Conservation (phyloP, 2,113 vertebrate species). For the Lamprotornis superbus region DNA sequence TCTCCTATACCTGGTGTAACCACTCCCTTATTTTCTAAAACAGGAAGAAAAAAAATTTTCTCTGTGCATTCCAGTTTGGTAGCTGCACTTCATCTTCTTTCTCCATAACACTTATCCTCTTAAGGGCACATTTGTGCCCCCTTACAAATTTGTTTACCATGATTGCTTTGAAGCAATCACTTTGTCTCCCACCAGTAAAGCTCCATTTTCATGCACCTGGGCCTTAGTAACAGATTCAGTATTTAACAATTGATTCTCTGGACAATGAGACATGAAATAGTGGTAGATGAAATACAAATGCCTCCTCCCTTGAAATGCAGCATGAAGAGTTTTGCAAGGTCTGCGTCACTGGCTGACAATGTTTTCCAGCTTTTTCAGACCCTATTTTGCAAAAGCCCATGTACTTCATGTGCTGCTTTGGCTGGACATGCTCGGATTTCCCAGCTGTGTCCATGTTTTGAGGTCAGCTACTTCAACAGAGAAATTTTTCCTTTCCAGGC, state of each 20-base stretch:
- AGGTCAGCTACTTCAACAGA: slow-evolving; percentile 23
- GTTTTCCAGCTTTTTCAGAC: not conserved
- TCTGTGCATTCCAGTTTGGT: not conserved
- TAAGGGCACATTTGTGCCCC: not conserved
- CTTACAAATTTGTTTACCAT: not conserved
- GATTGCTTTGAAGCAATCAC: not conserved
- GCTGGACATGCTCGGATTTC: not conserved
- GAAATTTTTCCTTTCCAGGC: slow-evolving; percentile 19
- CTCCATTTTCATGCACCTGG: not conserved
- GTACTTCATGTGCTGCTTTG: not conserved
- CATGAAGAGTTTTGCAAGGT: not conserved
- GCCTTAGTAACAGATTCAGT: not conserved
- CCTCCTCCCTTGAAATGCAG: not conserved
- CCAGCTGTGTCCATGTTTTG: slow-evolving; percentile 9
- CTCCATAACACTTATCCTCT: not conserved
- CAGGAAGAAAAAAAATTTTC: not conserved
- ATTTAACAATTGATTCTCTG: not conserved
- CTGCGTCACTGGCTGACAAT: not conserved
- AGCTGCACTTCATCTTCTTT: not conserved
- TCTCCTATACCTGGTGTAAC: not conserved
- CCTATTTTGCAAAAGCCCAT: not conserved
- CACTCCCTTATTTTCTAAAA: not conserved
- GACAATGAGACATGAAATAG: not conserved
- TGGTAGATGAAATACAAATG: not conserved
- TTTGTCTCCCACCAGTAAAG: not conserved